phyloP scores from a whole-genome alignment of 1,140 invertebrate species.

The Scaptomyza pallida region DNA sequence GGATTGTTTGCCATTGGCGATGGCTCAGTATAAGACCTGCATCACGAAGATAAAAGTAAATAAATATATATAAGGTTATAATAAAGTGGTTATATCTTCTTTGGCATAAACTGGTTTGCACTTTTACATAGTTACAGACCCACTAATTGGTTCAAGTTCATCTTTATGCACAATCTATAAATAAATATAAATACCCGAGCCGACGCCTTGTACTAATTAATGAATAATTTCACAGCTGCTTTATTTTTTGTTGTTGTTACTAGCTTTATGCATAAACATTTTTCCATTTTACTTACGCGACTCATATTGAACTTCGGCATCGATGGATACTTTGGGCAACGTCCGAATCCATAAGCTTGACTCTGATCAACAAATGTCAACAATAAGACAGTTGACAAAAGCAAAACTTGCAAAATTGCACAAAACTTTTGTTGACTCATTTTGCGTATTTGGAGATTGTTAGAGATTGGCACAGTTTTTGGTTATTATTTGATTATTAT shows the following conservation, averaged over 20 bases:
- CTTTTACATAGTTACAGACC: conserved; percentile 64
- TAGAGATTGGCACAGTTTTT: conserved; percentile 41
- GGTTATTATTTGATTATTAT: conserved; percentile 1
- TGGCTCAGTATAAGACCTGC: conserved; percentile 1
- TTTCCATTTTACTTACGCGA: conserved; percentile 84
- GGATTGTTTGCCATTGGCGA: conserved; percentile 64
- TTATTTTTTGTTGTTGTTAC: conserved; percentile 21
- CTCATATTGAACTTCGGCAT: conserved; percentile 87
- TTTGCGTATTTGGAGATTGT: conserved; percentile 6
- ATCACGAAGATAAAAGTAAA: conserved; percentile 2
- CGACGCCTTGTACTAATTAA: conserved; percentile 69
- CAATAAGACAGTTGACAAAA: conserved; percentile 49
- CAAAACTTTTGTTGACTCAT: conserved; percentile 42
- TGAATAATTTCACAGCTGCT: conserved; percentile 50
- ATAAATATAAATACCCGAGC: conserved; percentile 31
- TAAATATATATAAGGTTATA: conserved; percentile 24
- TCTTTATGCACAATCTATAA: conserved; percentile 69
- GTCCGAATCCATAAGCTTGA: conserved; percentile 85
- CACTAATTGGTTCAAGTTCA: conserved; percentile 76
- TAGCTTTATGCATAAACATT: conserved; percentile 22
- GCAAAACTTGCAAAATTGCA: conserved; percentile 38
- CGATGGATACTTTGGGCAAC: conserved; percentile 86
- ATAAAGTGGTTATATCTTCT: conserved; percentile 49
- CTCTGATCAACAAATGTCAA: conserved; percentile 47
- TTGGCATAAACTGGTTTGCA: conserved; percentile 73